Base-by-base conservation (phyloP, 2,888 invertebrate species). In the Lepidocyrtoides sp. region DNA sequence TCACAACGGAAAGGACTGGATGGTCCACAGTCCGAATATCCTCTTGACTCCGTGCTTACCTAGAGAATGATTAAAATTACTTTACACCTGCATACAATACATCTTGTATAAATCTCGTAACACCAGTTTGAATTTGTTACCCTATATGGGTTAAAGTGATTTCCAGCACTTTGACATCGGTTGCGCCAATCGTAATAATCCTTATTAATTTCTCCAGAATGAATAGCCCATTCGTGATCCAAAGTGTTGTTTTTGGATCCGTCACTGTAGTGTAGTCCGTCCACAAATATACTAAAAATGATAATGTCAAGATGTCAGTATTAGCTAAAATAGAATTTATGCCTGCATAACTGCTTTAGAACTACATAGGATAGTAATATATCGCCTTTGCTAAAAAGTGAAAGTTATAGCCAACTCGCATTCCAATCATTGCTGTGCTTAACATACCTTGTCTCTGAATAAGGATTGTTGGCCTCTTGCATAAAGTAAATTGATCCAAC, bases 101-200 rank as follows among this genome's bases (percentile, higher is more conserved):
- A 79, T 60, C 4, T 0, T n/a, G 63, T 20, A 69, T 20, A 20
- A 66, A 89, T 79, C 23, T 36, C 57, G 79, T 41, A 36, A 36
- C 23, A 10, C 2, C 8, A 17, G 14, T 26, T 5, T 60, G 26
- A 26, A 1, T 2, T n/a, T 8, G 94, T 93, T 51, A 97, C 96
- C 93, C 97, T 96, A 94, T 97, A 97, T 0, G 98, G 98, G 95
- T 98, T 98, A 95, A 96, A 98, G n/a, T 97, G 96, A 0, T 95
- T 95, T 4, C 98, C 98, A 0, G 98, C 96, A 93, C 98, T 98
- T 10, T 98, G 95, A 95, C 98, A 98, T 51, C 98, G 96, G 63
- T 96, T 97, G 36, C 97, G 97, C 98, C 98, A 98, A 95, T 98
- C 98, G 95, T 98, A 98, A 95, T 97, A 98, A 95, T 99, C 99